Conservation (phyloP, 2,797 vertebrate genomes). For the Lates japonicus region DNA sequence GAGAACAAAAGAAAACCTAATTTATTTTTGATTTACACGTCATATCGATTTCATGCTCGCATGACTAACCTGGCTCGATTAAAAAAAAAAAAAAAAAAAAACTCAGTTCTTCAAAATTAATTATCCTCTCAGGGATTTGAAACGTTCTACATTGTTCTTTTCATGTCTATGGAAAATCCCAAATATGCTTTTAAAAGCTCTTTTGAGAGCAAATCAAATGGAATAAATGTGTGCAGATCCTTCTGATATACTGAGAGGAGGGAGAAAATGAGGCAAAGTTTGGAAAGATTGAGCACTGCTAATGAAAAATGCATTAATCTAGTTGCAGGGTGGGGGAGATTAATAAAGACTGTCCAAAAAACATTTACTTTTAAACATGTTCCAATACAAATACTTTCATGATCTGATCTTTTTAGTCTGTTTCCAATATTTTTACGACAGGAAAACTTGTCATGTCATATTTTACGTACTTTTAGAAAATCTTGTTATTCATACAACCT, state of each 20-base stretch:
- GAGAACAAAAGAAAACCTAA: conserved; percentile 80
- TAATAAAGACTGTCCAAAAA: neutral
- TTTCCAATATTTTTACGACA: too few species aligned
- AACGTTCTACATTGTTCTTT: conserved; percentile 64
- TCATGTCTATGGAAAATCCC: conserved; percentile 59
- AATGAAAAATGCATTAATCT: conserved; percentile 19
- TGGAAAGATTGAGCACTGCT: conserved; percentile 5
- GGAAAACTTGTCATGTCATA: too few species aligned
- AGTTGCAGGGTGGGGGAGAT: conserved; percentile 9
- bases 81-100: conserved; percentile 42
- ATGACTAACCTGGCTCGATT: conserved; percentile 73
- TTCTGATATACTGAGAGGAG: conserved; percentile 5
- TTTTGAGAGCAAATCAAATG: conserved; percentile 62
- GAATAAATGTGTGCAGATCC: conserved; percentile 50
- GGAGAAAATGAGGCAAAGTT: conserved; percentile 26
- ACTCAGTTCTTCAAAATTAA: conserved; percentile 75
- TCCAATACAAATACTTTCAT: neutral
- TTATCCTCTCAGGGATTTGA: conserved; percentile 79
- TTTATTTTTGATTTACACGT: conserved; percentile 84
- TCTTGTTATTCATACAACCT: neutral
- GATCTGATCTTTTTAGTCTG: too few species aligned
- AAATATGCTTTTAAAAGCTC: conserved; percentile 59
- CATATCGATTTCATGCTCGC: conserved; percentile 81
- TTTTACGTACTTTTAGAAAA: neutral
- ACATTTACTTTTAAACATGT: neutral